Percentiles rank a stretch among this genome's conserved stretches.
phyloP scores from a whole-genome alignment of 2,797 vertebrate species.

The Periparus ater region DNA sequence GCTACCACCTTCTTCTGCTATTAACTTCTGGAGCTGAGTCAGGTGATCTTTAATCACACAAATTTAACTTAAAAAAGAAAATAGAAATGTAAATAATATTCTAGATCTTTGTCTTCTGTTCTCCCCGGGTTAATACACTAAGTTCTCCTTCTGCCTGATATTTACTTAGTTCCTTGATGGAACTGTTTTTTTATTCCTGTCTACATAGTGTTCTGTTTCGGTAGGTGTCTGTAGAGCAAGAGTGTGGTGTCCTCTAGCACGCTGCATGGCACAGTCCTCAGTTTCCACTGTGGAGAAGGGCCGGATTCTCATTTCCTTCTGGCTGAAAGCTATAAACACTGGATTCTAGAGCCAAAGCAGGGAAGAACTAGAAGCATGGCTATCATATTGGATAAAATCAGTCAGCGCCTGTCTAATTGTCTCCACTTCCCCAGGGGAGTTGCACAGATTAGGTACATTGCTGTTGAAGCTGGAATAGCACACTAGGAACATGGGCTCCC shows the following conservation, averaged over 20 bases:
- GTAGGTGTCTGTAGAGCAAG: background rate
- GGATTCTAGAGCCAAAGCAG: background rate
- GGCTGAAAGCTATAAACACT: background rate
- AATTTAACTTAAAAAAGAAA: background rate
- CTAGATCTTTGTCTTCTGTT: background rate
- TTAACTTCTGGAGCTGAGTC: background rate
- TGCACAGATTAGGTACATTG: background rate
- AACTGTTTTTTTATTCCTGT: background rate
- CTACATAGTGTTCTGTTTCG: background rate
- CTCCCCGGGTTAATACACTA: background rate
- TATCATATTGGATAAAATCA: background rate
- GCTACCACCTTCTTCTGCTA: background rate
- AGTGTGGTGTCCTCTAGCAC: accelerated
- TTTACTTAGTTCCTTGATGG: background rate
- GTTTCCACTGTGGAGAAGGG: background rate
- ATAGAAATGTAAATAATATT: background rate
- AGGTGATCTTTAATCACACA: background rate
- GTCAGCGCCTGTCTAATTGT: background rate
- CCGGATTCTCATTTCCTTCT: background rate
- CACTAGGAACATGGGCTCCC: accelerated
- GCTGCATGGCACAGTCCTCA: accelerated
- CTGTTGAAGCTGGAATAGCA: accelerated
- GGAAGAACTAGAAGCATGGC: background rate
- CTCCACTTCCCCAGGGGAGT: background rate
- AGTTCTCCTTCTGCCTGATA: background rate